These are phyloP conservation scores for Pluvialis apricaria DNA, from an alignment of 2,113 vertebrate species.

Conservation along the genomic window DNA sequence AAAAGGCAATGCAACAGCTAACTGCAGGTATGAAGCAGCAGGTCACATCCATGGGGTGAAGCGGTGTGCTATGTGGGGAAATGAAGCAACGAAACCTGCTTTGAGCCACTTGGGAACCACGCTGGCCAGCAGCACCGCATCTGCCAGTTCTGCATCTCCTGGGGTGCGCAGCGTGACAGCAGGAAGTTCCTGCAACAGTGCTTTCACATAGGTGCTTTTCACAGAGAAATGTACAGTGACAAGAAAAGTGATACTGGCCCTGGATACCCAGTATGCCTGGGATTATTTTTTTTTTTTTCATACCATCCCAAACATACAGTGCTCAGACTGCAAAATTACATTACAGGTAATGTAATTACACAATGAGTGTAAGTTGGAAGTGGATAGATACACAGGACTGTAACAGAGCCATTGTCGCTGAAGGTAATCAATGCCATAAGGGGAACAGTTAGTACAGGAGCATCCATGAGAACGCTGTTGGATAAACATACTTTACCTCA, in stretches of 20 bases:
- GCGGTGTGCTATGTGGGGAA: neutral
- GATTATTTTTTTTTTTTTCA: neutral
- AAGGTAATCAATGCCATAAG: neutral
- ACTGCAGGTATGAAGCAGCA: neutral
- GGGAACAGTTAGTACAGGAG: neutral
- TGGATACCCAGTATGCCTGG: too few species aligned
- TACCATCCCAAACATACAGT: neutral
- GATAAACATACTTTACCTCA: neutral
- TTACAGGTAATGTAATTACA: neutral
- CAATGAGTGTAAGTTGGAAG: neutral
- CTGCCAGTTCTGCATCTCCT: neutral
- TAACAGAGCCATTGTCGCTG: neutral
- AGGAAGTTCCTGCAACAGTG: neutral
- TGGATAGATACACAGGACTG: neutral
- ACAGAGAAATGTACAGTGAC: neutral
- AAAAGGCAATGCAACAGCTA: neutral
- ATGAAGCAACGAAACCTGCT: rapidly evolving
- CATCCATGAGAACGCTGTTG: neutral
- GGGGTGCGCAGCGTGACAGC: rapidly evolving
- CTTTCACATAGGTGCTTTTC: neutral
- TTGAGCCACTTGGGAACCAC: neutral
- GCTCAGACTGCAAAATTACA: neutral
- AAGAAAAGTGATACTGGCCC: neutral
- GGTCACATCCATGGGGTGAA: neutral
- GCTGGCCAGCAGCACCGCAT: rapidly evolving